These are phyloP conservation scores for Thalassarche chlororhynchos DNA, from an alignment of 2,113 vertebrate species.

Conservation along the genomic window DNA sequence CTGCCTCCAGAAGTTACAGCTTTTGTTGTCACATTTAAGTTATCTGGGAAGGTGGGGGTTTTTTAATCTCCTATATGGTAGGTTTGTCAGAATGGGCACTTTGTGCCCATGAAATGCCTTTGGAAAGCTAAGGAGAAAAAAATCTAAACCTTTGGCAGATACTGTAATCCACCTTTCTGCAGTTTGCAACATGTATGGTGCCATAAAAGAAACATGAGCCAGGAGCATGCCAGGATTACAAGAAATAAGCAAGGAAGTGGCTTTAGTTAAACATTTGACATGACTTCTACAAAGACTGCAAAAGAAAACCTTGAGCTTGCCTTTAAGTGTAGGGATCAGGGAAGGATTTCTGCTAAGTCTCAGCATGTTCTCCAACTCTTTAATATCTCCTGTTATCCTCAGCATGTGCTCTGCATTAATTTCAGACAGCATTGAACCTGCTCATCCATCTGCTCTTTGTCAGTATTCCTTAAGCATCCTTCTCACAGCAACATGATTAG, in stretches of 20 bases:
- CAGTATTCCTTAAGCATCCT: background rate
- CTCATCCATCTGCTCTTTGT: constrained; percentile 19
- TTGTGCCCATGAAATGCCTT: background rate
- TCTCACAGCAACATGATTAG: background rate
- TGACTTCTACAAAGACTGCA: background rate
- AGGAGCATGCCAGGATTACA: background rate
- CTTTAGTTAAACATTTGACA: constrained; percentile 19
- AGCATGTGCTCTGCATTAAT: constrained; percentile 28
- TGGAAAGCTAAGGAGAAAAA: background rate
- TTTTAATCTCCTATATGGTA: background rate
- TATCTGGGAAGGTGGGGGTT: background rate
- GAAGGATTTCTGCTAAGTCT: constrained; percentile 29
- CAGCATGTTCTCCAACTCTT: background rate
- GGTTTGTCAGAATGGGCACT: background rate
- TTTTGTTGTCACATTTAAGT: background rate
- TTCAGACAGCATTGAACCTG: background rate
- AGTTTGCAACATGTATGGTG: background rate
- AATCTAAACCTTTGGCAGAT: background rate
- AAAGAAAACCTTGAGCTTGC: background rate
- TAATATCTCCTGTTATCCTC: constrained; percentile 1
- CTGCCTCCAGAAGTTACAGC: background rate
- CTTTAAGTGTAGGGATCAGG: background rate
- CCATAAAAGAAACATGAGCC: background rate
- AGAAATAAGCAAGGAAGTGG: background rate
- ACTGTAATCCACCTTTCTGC: background rate